Evolutionary conservation across 1,140 invertebrate genomes (phyloP), one percentile per base, ranked within the genome.

Genomic region (Hyphantria cunea): DNA sequence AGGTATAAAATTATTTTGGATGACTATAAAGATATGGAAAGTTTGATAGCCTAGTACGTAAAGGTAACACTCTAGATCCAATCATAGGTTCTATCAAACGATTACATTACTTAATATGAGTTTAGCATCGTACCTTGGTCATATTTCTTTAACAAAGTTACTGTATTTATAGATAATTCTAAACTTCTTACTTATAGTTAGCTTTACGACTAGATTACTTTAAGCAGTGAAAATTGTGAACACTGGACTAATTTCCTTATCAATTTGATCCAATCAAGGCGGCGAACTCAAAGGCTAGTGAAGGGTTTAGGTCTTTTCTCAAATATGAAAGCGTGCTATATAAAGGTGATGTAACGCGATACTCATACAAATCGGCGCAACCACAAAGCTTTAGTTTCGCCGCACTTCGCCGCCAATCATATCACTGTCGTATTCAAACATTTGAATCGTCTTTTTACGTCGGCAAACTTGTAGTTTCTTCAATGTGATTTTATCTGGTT

Each of bases 381-480:
- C n/a, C 31, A 44, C 68, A 76, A 76, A 75, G 76, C 78, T 73
- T 78, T 78, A 72, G 71, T 71, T 76, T 53, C 42, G 62, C 68
- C 76, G 78, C 74, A 52, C 66, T 64, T 74, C 76, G 69, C 70
- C 73, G 74, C 72, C 72, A 78, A 80, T 78, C 73, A 74, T 73
- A 74, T 82, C 73, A 75, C 45, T 33, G 41, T 44, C 12, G 11
- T 58, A 48, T 48, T 58, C 47, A 33, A 58, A 58, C 42, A 32
- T 13, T 31, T 48, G 55, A 49, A 45, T 45, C 25, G 8, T 58
- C 14, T 17, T 47, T 56, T 58, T 17, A 15, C 7, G 44, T 11
- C 53, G n/a, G 17, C 5, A 5, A 25, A 25, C 17, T 25, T 25
- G 17, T 25, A 25, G 17, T 25, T 25, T 25, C 17, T 25, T 25